Evolutionary conservation across 35 echinoderm and acorn worm genomes (phyloP).

Genomic region (Ptychodera flava): DNA sequence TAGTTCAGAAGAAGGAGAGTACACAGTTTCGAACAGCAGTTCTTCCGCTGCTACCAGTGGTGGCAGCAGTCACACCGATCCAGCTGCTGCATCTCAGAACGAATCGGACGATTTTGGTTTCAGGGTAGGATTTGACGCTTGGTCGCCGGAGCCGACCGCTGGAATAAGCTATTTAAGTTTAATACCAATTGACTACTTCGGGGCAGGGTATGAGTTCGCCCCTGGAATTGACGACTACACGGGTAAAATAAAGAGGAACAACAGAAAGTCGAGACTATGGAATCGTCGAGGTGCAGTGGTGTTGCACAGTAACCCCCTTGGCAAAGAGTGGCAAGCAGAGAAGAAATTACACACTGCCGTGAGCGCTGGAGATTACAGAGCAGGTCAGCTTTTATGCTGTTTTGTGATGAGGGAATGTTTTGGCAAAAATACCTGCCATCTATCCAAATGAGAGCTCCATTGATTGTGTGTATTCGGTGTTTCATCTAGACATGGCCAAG

Average conservation of each 20-base stretch:
- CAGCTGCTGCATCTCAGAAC: neutral
- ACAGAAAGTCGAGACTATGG: conserved; percentile 24
- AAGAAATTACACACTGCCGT: neutral
- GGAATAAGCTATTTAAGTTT: conserved; percentile 24
- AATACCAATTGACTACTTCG: conserved; percentile 5
- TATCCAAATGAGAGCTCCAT: too few species aligned
- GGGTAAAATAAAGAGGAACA: neutral
- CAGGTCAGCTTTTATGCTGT: too few species aligned
- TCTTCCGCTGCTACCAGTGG: conserved; percentile 8
- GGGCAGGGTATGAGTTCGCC: neutral
- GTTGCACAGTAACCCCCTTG: conserved; percentile 23
- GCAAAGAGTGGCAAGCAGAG: conserved; percentile 38
- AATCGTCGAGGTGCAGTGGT: conserved; percentile 43
- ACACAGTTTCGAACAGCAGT: neutral
- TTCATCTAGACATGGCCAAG: too few species aligned
- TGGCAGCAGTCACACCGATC: neutral
- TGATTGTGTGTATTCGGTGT: too few species aligned
- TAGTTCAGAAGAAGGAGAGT: neutral
- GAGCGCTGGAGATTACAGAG: neutral
- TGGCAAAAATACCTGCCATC: too few species aligned
- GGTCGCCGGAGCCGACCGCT: conserved; percentile 29
- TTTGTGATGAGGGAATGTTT: too few species aligned
- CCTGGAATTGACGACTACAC: neutral
- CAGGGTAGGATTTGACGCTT: conserved; percentile 34
- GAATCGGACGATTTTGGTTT: conserved; percentile 1